phyloP scores from a whole-genome alignment of 2,797 vertebrate genomes.

The Chrysocyon brachyurus region DNA sequence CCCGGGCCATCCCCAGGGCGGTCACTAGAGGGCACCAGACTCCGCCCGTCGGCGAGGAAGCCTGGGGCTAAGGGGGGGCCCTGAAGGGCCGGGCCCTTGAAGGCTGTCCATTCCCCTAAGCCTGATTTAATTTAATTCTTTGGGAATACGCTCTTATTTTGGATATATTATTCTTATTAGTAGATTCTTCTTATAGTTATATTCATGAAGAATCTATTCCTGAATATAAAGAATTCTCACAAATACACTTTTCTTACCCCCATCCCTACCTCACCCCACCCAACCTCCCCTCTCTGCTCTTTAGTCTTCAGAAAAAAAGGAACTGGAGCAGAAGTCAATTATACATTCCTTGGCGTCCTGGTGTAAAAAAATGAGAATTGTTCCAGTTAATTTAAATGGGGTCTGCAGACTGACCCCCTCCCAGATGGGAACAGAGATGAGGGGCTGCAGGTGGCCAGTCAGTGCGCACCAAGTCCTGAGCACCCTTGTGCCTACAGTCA shows the following conservation, averaged over 20 bases:
- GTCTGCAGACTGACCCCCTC: background rate
- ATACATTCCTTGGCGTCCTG: background rate
- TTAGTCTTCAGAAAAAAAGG: background rate
- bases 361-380: background rate
- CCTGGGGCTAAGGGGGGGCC: rapidly evolving
- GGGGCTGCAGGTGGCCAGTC: rapidly evolving
- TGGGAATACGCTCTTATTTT: background rate
- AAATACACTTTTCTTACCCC: background rate
- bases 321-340: background rate
- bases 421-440: too few species aligned
- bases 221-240: constrained; percentile 1
- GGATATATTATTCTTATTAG: background rate
- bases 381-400: background rate
- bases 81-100: background rate
- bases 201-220: background rate
- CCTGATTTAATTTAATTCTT: background rate
- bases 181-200: background rate
- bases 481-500: background rate
- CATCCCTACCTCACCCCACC: background rate
- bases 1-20: background rate
- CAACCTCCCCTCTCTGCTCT: background rate
- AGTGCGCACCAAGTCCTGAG: rapidly evolving
- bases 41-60: constrained; percentile 12
- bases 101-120: background rate
- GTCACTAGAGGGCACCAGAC: constrained; percentile 72